Evolutionary conservation across 1,140 invertebrate genomes (phyloP).

Genomic region (Galleria mellonella): DNA sequence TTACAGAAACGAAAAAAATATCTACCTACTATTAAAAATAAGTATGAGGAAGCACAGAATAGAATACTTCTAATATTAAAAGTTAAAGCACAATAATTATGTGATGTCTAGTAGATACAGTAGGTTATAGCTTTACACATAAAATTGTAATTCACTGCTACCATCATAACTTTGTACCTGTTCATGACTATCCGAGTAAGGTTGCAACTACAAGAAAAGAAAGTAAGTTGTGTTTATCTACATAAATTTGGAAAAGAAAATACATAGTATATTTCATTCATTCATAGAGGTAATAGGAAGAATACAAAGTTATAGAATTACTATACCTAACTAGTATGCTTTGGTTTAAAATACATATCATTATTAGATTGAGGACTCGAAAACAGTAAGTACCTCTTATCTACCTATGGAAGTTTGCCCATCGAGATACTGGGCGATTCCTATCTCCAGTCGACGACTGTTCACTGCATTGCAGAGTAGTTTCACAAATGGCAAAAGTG

Average conservation of each 20-base stretch:
- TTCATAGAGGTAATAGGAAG: neutral
- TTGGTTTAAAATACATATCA: no score
- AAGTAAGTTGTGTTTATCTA: constrained; percentile 54
- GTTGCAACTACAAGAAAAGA: constrained; percentile 69
- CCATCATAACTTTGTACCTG: constrained; percentile 48
- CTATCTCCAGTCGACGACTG: no score
- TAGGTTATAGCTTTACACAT: neutral
- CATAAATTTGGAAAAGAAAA: constrained; percentile 20
- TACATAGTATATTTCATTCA: constrained; percentile 4
- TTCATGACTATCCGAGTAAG: constrained; percentile 70
- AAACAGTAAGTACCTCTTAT: no score
- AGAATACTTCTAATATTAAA: neutral
- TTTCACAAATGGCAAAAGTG: no score
- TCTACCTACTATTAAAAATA: neutral
- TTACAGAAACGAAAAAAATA: neutral
- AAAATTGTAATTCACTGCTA: constrained; percentile 44
- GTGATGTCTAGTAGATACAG: no score
- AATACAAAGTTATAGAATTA: neutral
- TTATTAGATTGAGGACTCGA: no score
- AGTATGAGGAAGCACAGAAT: neutral
- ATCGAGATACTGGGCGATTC: no score
- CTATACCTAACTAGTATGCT: no score
- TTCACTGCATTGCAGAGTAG: no score
- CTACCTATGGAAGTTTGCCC: no score
- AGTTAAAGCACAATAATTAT: neutral